Evolutionary conservation across 1,140 invertebrate genomes (phyloP), one percentile per base, ranked within the genome.

Genomic region (Probaryconus sp.): DNA sequence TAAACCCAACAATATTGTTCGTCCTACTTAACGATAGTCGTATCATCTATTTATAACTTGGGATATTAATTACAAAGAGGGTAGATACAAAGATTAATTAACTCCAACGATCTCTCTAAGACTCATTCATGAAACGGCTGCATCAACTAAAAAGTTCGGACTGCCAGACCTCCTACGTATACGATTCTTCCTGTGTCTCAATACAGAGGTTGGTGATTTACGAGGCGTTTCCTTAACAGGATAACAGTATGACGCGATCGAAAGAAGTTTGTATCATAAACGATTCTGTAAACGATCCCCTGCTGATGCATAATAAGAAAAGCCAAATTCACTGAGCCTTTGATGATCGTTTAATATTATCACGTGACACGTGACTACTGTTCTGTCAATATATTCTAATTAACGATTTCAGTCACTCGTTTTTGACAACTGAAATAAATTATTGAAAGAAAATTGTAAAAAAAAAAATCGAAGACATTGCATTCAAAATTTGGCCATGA

Each of bases 181-280:
- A 24, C 9, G 33, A 48, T 48, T 60, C 20, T 21, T 33, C 10
- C 26, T 18, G 31, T 24, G 37, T 45, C 45, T 58, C 26, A 58
- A 58, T 58, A 58, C 37, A 45, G 40, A 58, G 43, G 28, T n/a
- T 53, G 14, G 37, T 53, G 61, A 65, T 55, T 65, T 53, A 65
- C 48, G 40, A 55, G 26, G 16, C 47, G 47, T 24, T 51, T 64
- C 28, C 38, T 51, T 64, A 42, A 64, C 18, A 35, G 18, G 35
- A 63, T 48, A 42, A 51, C 20, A 53, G 18, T 43, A 40, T 53
- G 47, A 64, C 33, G 60, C 40, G 50, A 45, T 64, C 33, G 48
- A 38, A 64, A 53, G 47, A 64, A 51, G 45, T 64, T 51, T 64
- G 42, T 51, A 53, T 45, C 47, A 53, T 64, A 42, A 53, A 50